Base-by-base conservation (phyloP, 1,140 invertebrate genomes). In the Heliconius hewitsoni region DNA sequence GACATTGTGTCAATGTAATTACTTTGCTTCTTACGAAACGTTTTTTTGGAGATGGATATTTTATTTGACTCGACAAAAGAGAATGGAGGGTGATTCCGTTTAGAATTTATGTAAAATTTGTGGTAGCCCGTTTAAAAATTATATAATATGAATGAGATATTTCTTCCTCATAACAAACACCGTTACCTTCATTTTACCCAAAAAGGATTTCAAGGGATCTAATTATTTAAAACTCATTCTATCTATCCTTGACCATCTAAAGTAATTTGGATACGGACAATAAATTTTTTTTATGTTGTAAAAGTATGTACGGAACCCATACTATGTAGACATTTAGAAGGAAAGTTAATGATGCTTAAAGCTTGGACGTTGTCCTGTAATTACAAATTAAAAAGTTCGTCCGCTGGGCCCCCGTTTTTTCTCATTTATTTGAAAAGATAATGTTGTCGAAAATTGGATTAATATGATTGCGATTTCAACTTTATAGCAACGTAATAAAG, bases 341-440 rank as follows among this genome's bases (percentile, higher is more conserved):
- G 90, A 92, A 94, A 94, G 90, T 93, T 94, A 94, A 94, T 94
- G 91, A 87, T 87, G 90, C 93, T 88, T 92, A 93, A 91, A 93
- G 91, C 90, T 88, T 86, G 92, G 90, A 87, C 91, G 83, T 79
- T 90, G 90, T 90, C 91, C 93, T 94, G 90, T 93, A 94, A 94
- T 94, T 94, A 94, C 93, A 82, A 93, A 94, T 94, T 94, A 93
- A 94, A 94, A 94, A 94, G 83, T 94, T 93, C 87, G 91, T 89
- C 91, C 88, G 85, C 82, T 81, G 90, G 90, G 89, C 89, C 87
- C 90, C 88, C 81, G 83, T 93, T 94, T 94, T 94, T 94, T 93
- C 89, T 90, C 93, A 93, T 93, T 91, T 93, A 93, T 92, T 92
- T 86, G 91, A 86, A 90, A 91, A 92, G 91, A 93, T 94, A 94